Base-by-base conservation (phyloP, 2,797 vertebrate genomes). In the Apogon talboti region DNA sequence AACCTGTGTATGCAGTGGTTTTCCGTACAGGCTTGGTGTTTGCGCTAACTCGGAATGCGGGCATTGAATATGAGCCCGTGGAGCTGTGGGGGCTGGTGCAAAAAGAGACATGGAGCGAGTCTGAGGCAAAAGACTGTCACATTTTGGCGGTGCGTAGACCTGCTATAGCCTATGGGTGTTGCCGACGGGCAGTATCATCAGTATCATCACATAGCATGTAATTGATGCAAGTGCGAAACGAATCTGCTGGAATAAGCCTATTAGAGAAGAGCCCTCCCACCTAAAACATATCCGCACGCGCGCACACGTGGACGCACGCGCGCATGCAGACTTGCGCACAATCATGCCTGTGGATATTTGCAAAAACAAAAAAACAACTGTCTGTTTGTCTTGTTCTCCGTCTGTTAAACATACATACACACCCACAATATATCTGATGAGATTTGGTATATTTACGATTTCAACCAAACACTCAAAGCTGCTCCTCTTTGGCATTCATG, bases 41-140 rank as follows among this genome's bases (percentile, higher is more conserved):
- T 78, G 76, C 76, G 87, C 78, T 76, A 71, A 78, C 66, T 72
- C 63, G 82, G 74, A 78, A 86, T 89, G 85, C 88, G 82, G 77
- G 67, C 81, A 67, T 68, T 74, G 76, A 78, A 83, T 53, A 67
- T 42, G 66, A 83, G 61, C 51, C 66, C 65, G 80, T 53, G 13
- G 84, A 71, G 74, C 70, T 71, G 75, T 47, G 57, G 61, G 65
- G 47, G 79, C 64, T 83, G 79, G 62, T 46, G 85, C 71, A 65
- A 75, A 67, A 81, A 69, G 56, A 74, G 52, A 71, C 55, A 51
- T 66, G 44, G 58, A 45, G 52, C 56, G 38, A 49, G 40, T 45
- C 70, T n/a, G 45, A 72, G 47, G 58, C 12, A 42, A 66, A 42
- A 15, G 11, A 54, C 5, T n/a, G n/a, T 47, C 42, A 42, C 48